Percentiles rank a stretch among this genome's conserved stretches.
Conservation (phyloP, 1,140 invertebrate genomes). For the Hyposmocoma kahamanoa region DNA sequence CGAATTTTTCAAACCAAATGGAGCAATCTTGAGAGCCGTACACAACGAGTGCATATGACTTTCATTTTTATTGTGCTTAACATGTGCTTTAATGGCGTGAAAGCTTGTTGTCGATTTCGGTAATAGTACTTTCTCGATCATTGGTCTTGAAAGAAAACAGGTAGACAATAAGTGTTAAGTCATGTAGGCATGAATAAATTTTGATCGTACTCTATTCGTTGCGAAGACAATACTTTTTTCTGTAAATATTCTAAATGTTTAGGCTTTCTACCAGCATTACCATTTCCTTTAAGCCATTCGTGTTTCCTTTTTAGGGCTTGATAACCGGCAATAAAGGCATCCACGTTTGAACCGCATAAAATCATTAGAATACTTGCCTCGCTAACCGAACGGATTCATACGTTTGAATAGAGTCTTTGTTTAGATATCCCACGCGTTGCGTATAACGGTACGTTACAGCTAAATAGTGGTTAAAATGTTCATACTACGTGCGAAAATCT, state of each 20-base stretch:
- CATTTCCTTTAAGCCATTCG: not conserved
- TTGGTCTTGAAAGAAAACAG: too few relatives aligned
- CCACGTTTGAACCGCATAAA: slow-evolving; percentile 11
- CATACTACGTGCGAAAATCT: slow-evolving; percentile 33
- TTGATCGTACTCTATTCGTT: not conserved
- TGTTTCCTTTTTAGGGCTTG: not conserved
- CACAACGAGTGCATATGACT: slow-evolving; percentile 20
- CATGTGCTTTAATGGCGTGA: not conserved
- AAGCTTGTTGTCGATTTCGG: slow-evolving; percentile 1
- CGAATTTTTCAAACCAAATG: slow-evolving; percentile 28
- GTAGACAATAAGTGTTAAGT: too few relatives aligned
- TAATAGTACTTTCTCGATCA: slow-evolving; percentile 2
- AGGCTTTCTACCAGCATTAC: not conserved
- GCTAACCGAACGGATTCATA: slow-evolving; percentile 25
- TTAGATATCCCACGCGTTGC: slow-evolving; percentile 46
- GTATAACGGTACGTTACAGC: slow-evolving; percentile 30
- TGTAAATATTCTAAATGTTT: not conserved
- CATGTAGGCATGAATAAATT: not conserved
- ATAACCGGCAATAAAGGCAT: not conserved
- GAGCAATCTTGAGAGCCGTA: slow-evolving; percentile 12
- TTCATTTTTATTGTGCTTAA: slow-evolving; percentile 18
- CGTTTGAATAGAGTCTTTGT: slow-evolving; percentile 39
- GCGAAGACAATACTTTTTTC: not conserved
- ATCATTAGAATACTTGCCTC: slow-evolving; percentile 16
- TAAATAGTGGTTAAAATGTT: slow-evolving; percentile 29